Base-by-base conservation (phyloP, 2,797 vertebrate genomes). In the Eulemur mongoz region DNA sequence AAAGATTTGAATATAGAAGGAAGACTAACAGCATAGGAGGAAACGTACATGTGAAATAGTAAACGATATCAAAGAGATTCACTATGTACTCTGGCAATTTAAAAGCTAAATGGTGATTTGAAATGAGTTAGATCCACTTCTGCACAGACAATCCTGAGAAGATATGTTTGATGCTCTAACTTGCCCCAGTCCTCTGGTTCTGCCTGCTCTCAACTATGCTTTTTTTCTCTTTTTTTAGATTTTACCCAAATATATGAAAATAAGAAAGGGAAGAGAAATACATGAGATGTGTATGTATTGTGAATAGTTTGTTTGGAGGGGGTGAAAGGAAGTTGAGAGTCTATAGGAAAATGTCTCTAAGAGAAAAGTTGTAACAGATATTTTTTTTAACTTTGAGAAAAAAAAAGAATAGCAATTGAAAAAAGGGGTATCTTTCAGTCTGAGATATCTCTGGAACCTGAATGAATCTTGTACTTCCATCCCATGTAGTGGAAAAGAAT, bases 321-420 rank as follows among this genome's bases (percentile, higher is more conserved):
- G 4, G 52, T 61, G 61, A 43, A 45, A 30, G 57, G n/a, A 85
- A 82, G 27, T 50, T 81, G 79, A 89, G 57, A 80, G 73, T 89
- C 40, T 67, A 87, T 1, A n/a, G 40, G 38, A 94, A 92, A 93
- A 90, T 40, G 32, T 76, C 45, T 80, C 79, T 72, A 61, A 30
- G 35, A 23, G 38, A 48, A 67, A 89, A 75, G 40, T 79, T 84
- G 61, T 2, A 25, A 45, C 15, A 2, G 1, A 14, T 84, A 38
- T 86, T 59, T 86, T 94, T 87, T 87, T 30, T 25, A 93, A 93
- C 23, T 50, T 14, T 54, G 30, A 97, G 45, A 93, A 94, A 97
- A 35, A 93, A 93, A 93, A 82, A 50, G 17, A 65, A 40, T n/a
- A 80, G 20, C 83, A 72, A 82, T n/a, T n/a, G 10, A 11, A n/a